Percentiles rank a stretch among this genome's conserved stretches.
Conservation (phyloP, 2,888 invertebrate species). For the Silvanus unidentatus region DNA sequence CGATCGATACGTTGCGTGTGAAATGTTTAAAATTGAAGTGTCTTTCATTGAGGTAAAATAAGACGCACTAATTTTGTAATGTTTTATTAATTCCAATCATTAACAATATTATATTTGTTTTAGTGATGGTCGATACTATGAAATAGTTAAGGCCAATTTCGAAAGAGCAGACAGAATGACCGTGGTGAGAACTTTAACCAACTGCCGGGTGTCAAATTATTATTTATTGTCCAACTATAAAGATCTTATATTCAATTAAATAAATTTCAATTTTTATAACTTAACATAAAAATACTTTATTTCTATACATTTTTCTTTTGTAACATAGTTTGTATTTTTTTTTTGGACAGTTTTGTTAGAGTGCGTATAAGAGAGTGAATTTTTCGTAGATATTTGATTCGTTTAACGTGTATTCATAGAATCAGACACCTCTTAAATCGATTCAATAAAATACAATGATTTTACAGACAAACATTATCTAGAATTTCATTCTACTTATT, state of each 20-base stretch:
- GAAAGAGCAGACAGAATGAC: conserved; percentile 95
- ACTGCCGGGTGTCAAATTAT: conserved; percentile 90
- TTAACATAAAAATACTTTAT: background rate
- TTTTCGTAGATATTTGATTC: no score
- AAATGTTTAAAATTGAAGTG: conserved; percentile 90
- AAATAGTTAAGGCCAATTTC: conserved; percentile 98
- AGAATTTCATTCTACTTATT: no score
- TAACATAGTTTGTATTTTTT: no score
- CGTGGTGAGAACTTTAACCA: conserved; percentile 94
- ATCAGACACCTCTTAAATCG: no score
- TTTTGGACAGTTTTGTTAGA: no score
- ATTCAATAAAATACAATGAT: no score
- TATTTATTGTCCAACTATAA: conserved; percentile 89
- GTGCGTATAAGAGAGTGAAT: no score
- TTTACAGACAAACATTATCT: no score
- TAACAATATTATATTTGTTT: conserved; percentile 25
- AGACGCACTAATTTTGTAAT: conserved; percentile 1
- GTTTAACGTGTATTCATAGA: no score
- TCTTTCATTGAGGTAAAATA: conserved; percentile 75
- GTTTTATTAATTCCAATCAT: no score
- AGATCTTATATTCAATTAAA: conserved; percentile 86
- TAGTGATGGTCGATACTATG: conserved; percentile 98
- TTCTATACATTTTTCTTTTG: no score
- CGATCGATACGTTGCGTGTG: conserved; percentile 93
- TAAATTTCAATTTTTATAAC: background rate